Evolutionary conservation across 2,797 vertebrate species (phyloP).

Genomic region (Novumbra hubbsi): DNA sequence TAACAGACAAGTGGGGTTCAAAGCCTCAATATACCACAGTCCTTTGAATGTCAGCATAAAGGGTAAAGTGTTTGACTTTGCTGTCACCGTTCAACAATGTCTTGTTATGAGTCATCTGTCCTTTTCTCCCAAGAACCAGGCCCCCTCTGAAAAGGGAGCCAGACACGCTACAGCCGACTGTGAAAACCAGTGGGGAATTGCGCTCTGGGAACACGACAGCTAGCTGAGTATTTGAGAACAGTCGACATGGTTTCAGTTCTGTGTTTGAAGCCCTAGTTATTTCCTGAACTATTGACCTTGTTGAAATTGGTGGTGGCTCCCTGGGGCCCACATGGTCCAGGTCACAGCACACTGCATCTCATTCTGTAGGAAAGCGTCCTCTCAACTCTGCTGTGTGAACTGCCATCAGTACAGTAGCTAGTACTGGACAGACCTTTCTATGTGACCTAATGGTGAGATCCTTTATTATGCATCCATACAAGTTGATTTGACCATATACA

Average conservation of each 20-base stretch:
- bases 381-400: conserved; percentile 53
- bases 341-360: conserved; percentile 59
- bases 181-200: conserved; percentile 40
- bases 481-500: conserved; percentile 28
- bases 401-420: conserved; percentile 27
- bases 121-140: conserved; percentile 26
- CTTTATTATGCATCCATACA: conserved; percentile 25
- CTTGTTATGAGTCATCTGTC: conserved; percentile 46
- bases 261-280: conserved; percentile 51
- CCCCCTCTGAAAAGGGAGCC: conserved; percentile 1
- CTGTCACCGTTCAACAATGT: conserved; percentile 20
- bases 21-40: conserved; percentile 12
- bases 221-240: conserved; percentile 49
- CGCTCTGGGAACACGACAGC: conserved; percentile 47
- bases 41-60: conserved; percentile 32
- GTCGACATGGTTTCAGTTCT: conserved; percentile 39
- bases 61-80: background rate
- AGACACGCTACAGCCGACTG: conserved; percentile 35
- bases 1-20: conserved; percentile 23
- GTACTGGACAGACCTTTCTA: conserved; percentile 44
- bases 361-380: conserved; percentile 42
- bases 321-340: conserved; percentile 42
- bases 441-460: conserved; percentile 15
- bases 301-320: conserved; percentile 68
- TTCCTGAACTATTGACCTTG: conserved; percentile 72